Percentiles rank a stretch among this genome's conserved stretches.
Conservation (phyloP, 2,888 invertebrate species). For the Flabesymbios commensalis region DNA sequence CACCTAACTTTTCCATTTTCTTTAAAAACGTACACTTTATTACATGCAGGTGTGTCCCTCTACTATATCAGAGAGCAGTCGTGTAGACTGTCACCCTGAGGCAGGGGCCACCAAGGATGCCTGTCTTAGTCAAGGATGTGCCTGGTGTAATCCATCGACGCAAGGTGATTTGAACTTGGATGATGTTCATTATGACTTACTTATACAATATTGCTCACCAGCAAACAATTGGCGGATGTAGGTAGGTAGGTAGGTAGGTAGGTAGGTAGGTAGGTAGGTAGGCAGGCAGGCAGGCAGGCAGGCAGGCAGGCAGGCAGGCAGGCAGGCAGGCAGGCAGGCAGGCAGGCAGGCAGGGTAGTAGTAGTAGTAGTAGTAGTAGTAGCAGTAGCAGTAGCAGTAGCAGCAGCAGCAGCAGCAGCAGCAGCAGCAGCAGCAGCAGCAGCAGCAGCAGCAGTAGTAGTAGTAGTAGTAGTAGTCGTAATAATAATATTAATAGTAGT, state of each 20-base stretch:
- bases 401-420: slow-evolving; percentile 16
- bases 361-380: slow-evolving; percentile 17
- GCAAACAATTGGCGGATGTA: too few relatives aligned
- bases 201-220: too few relatives aligned
- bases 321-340: too few relatives aligned
- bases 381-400: slow-evolving; percentile 15
- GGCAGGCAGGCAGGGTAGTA: slow-evolving; percentile 11
- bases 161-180: too few relatives aligned
- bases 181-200: too few relatives aligned
- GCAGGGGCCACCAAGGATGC: slow-evolving; percentile 9
- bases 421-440: slow-evolving; percentile 19
- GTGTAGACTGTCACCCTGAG: slow-evolving; percentile 37
- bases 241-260: too few relatives aligned
- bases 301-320: too few relatives aligned
- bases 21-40: too few relatives aligned
- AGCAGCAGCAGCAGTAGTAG: slow-evolving; percentile 20
- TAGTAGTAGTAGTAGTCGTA: too few relatives aligned
- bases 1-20: background rate
- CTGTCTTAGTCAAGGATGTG: slow-evolving; percentile 27
- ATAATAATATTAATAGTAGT: background rate
- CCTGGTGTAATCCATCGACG: slow-evolving; percentile 9
- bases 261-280: too few relatives aligned
- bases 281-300: too few relatives aligned
- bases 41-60: slow-evolving; percentile 16
- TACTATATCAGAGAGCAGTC: slow-evolving; percentile 7